Conservation (phyloP, 2,797 vertebrate genomes). For the Nasua narica region DNA sequence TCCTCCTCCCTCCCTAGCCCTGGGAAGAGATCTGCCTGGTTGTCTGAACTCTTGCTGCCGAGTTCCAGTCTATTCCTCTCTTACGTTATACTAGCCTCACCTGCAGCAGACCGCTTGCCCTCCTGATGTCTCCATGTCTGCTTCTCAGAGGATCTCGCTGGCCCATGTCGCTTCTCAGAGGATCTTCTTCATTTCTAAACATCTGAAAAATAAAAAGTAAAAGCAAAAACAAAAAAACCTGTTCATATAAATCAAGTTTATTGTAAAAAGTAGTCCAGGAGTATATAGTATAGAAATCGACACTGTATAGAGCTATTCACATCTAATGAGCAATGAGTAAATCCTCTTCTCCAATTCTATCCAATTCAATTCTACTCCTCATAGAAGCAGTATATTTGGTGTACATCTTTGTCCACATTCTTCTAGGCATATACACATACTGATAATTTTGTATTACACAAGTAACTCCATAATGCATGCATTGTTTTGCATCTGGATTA, state of each 20-base stretch:
- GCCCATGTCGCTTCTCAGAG: no score
- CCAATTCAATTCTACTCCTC: not conserved
- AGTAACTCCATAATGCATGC: not conserved
- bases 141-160: not conserved
- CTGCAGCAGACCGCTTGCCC: not conserved
- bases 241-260: not conserved
- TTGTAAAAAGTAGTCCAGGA: not conserved
- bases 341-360: not conserved
- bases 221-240: not conserved
- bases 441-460: not conserved
- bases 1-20: not conserved
- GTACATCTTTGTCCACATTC: not conserved
- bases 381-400: not conserved
- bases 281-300: not conserved
- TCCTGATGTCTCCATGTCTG: not conserved
- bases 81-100: not conserved
- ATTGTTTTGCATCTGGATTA: not conserved
- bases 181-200: not conserved
- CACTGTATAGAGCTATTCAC: not conserved
- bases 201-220: not conserved
- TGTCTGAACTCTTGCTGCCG: not conserved
- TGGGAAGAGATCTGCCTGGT: not conserved
- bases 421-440: not conserved
- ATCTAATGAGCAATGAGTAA: not conserved
- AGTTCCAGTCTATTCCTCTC: not conserved